Conservation (phyloP, 1,140 invertebrate species). For the Drosophila arawakana region DNA sequence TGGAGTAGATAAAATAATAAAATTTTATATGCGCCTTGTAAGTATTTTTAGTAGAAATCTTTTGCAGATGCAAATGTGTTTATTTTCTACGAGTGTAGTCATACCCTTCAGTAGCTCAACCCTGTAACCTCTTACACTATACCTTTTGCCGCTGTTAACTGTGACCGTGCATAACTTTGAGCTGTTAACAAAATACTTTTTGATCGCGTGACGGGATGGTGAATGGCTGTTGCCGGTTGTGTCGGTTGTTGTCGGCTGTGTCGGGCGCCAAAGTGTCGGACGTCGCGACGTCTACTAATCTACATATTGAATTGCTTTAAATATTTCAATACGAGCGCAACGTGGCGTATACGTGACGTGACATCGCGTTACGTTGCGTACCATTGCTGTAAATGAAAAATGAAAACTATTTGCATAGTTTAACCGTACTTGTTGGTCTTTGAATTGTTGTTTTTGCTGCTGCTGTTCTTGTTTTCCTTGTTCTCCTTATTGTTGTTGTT, state of each 20-base stretch:
- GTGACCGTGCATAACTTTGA: slow-evolving; percentile 53
- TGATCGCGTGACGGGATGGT: slow-evolving; percentile 64
- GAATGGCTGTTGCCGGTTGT: slow-evolving; percentile 5
- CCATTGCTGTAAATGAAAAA: slow-evolving; percentile 47
- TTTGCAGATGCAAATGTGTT: too few species aligned
- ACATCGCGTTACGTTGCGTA: background rate
- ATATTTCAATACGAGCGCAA: slow-evolving; percentile 62
- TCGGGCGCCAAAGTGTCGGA: background rate
- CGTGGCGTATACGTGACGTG: slow-evolving; percentile 66
- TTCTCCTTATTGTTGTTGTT: background rate
- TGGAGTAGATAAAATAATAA: too few species aligned
- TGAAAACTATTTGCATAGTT: slow-evolving; percentile 77
- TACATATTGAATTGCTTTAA: slow-evolving; percentile 73
- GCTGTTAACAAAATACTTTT: slow-evolving; percentile 75
- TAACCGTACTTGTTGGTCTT: slow-evolving; percentile 50
- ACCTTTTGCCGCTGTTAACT: background rate
- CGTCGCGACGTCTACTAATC: slow-evolving; percentile 41
- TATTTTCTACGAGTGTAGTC: too few species aligned
- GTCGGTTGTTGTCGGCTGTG: background rate
- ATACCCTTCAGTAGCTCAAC: background rate
- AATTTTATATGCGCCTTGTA: too few species aligned
- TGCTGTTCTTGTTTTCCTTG: slow-evolving; percentile 15
- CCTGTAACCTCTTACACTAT: background rate
- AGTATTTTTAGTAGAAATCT: too few species aligned
- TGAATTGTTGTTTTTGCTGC: background rate